Conservation (phyloP, 1,140 invertebrate species). For the Protaetia brevitarsis region DNA sequence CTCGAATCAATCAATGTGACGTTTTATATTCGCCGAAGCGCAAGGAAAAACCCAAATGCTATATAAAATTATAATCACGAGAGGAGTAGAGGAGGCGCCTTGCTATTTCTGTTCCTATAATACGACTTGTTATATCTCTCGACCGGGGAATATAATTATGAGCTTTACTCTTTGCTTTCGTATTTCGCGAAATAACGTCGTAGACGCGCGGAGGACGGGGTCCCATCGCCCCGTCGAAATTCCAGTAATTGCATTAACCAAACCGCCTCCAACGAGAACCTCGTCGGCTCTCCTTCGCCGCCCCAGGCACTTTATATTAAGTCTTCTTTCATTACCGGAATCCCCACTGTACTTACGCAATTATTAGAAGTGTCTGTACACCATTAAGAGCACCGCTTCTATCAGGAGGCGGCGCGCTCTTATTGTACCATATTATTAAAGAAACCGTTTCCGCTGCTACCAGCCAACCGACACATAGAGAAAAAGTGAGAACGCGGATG, state of each 20-base stretch:
- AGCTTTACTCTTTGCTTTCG: conserved; percentile 10
- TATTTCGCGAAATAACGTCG: conserved; percentile 15
- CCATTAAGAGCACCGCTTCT: background rate
- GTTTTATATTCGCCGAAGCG: background rate
- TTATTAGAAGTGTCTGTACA: conserved; percentile 15
- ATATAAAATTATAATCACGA: background rate
- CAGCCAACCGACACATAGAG: no score
- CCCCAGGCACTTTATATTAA: conserved; percentile 6
- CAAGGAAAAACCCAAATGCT: background rate
- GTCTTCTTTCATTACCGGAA: conserved; percentile 13
- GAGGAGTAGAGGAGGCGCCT: background rate
- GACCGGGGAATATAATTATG: conserved; percentile 5
- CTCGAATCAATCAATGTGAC: no score
- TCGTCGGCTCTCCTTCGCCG: background rate
- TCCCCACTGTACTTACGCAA: conserved; percentile 15
- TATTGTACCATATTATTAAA: no score
- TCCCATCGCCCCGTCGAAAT: no score
- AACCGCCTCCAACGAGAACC: conserved; percentile 8
- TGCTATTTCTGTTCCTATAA: no score
- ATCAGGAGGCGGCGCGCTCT: background rate
- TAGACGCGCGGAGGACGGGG: background rate
- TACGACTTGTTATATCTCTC: background rate
- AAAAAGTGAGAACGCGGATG: no score
- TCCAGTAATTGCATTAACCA: conserved; percentile 9
- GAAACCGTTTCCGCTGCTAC: no score